Base-by-base conservation (phyloP, 2,113 vertebrate species). In the Otolemur garnettii region DNA sequence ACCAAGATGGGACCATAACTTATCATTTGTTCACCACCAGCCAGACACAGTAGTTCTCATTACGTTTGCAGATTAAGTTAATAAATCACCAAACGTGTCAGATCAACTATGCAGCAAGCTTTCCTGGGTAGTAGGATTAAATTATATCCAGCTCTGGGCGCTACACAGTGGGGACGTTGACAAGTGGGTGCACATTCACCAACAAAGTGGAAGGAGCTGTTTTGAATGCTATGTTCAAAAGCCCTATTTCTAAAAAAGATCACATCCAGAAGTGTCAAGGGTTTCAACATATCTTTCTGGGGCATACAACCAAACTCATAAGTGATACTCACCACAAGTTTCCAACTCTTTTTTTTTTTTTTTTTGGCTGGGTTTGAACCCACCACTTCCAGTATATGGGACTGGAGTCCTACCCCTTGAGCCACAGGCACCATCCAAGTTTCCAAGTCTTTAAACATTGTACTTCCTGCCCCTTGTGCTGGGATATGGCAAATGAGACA, bases 101-200 rank as follows among this genome's bases (percentile, higher is more conserved):
- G 90, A 93, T 64, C 92, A 93, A 83, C 94, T 93, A 38, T 77
- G 33, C 87, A 90, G 79, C 92, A 95, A 90, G 95, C 91, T 89
- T 85, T 68, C 75, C 38, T 95, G 93, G 88, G 96, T 90, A 91
- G 95, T 33, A 84, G 84, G 75, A 92, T 95, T 97, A 96, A 91
- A 96, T 97, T 96, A 94, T 91, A 85, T 91, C 80, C 96, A 91
- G 78, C 86, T 94, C 45, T 42, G 89, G 71, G 93, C 77, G 64
- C 80, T 87, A 71, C 75, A 97, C 97, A 97, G 90, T 96, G 71
- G 89, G 93, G 87, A 94, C 90, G 90, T 93, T 97, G 95, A 97
- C 83, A 92, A 93, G 90, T 75, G 84, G 87, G 91, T 90, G 24
- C 95, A 91, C 72, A 95, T 81, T 96, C 87, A 96, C 95, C 72